A percentile compares a stretch with the other conserved stretches of the same genome.
These are phyloP conservation scores for Bucco capensis DNA, from an alignment of 2,113 vertebrate species.

Conservation along the genomic window DNA sequence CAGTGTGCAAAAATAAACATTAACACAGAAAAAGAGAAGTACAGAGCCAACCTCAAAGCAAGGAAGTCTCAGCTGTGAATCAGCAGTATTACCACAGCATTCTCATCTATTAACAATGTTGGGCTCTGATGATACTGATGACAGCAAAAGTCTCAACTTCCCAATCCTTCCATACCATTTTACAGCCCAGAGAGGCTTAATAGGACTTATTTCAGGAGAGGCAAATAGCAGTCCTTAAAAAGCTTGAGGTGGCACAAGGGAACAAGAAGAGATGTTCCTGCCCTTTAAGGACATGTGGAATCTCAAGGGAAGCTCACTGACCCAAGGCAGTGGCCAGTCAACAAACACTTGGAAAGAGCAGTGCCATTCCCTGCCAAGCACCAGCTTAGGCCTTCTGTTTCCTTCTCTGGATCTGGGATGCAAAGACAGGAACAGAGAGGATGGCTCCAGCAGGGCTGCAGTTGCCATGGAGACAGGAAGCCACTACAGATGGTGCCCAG, in stretches of 20 bases:
- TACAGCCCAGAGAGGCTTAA: not conserved
- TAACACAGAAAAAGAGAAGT: not conserved
- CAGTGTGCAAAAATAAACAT: not conserved
- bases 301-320: not conserved
- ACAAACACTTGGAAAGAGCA: not conserved
- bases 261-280: not conserved
- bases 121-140: not conserved
- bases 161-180: not conserved
- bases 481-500: not conserved
- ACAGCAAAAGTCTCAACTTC: not conserved
- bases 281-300: not conserved
- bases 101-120: not conserved
- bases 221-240: not conserved
- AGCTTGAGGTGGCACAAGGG: not conserved
- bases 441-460: not conserved
- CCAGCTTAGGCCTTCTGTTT: not conserved
- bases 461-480: not conserved
- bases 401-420: not conserved
- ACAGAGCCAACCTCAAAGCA: not conserved
- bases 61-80: not conserved
- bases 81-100: not conserved
- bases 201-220: not conserved
- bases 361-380: not conserved
- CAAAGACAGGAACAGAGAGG: not conserved
- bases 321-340: accelerated